These are phyloP conservation scores for Luperina nickerlii DNA, from an alignment of 2,888 invertebrate species.

Conservation along the genomic window DNA sequence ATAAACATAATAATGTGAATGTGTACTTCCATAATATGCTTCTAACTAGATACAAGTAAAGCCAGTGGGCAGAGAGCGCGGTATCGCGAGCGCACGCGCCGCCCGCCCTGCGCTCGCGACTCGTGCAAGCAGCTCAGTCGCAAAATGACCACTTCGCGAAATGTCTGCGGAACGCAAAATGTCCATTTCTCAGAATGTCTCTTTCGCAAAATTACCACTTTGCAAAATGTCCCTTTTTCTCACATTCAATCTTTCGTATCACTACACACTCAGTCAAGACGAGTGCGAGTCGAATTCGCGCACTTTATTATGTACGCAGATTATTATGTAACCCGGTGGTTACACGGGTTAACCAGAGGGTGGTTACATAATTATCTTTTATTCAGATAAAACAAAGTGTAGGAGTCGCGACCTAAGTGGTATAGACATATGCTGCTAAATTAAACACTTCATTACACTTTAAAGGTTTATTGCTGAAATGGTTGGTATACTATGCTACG, in stretches of 20 bases:
- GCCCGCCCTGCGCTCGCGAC: not conserved
- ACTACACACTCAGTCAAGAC: not conserved
- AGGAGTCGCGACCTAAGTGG: too few relatives aligned
- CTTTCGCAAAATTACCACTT: not conserved
- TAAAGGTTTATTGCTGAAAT: too few relatives aligned
- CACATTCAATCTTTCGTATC: not conserved
- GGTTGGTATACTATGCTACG: too few relatives aligned
- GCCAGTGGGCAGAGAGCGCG: conserved; percentile 1
- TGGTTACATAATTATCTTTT: not conserved
- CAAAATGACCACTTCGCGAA: not conserved
- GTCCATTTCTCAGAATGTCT: not conserved
- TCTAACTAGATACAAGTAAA: conserved; percentile 31
- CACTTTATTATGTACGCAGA: not conserved
- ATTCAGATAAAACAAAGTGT: too few relatives aligned
- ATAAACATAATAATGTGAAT: conserved; percentile 33
- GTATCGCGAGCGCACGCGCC: not conserved
- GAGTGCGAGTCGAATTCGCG: not conserved
- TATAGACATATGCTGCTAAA: too few relatives aligned
- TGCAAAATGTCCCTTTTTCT: not conserved
- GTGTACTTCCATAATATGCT: conserved; percentile 35
- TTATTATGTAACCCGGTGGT: too few relatives aligned
- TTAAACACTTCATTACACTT: too few relatives aligned
- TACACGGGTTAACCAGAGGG: too few relatives aligned
- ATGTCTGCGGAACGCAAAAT: not conserved
- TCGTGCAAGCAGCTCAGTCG: not conserved